Evolutionary conservation across 2,113 vertebrate genomes (phyloP).

Genomic region (Potamarius usumacintae): DNA sequence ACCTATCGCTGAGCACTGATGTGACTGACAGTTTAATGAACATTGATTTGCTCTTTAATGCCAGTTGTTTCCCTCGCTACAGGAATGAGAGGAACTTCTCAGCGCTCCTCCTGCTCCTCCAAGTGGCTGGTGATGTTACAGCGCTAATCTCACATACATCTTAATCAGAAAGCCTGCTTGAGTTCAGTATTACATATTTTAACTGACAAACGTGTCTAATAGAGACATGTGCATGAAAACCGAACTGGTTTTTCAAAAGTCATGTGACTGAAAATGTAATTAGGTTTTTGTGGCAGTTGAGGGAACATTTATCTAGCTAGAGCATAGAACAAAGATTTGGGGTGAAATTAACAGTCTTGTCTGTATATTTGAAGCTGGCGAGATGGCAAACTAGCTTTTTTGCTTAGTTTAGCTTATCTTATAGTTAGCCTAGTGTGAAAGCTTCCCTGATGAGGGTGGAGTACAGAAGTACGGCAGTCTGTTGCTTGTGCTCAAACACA

Average conservation of each 20-base stretch:
- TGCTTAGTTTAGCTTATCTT: background rate
- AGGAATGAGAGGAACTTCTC: conserved; percentile 35
- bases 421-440: background rate
- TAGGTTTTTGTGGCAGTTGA: background rate
- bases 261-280: background rate
- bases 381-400: background rate
- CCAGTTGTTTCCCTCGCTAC: conserved; percentile 44
- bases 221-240: background rate
- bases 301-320: background rate
- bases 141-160: conserved; percentile 34
- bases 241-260: background rate
- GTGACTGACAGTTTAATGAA: conserved; percentile 51
- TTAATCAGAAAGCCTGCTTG: conserved; percentile 30
- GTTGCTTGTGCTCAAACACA: too few relatives aligned
- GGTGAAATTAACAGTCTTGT: background rate
- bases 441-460: too few relatives aligned
- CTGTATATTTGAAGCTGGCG: background rate
- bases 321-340: background rate
- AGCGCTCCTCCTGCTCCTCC: conserved; percentile 27
- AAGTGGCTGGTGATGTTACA: conserved; percentile 17
- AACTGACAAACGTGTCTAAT: conserved; percentile 37
- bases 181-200: conserved; percentile 10
- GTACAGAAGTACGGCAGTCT: too few relatives aligned
- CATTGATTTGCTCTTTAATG: conserved; percentile 53
- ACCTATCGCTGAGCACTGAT: conserved; percentile 14